Conservation (phyloP, 2,888 invertebrate species). For the Blastobasis lacticolella region DNA sequence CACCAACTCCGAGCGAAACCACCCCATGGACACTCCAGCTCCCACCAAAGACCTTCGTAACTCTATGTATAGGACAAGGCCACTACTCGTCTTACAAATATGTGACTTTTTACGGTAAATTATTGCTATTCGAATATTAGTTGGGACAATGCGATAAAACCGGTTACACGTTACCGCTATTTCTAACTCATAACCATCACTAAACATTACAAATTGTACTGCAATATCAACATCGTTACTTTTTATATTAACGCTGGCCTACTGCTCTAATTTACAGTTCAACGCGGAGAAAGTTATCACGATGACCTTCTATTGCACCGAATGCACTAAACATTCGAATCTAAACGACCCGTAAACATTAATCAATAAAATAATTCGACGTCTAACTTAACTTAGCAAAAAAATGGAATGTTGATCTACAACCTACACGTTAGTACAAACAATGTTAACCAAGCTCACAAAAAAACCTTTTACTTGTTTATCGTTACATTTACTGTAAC, state of each 20-base stretch:
- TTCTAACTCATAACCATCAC: neutral
- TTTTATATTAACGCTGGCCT: too few species aligned
- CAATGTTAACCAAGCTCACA: constrained; percentile 5
- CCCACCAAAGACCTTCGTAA: constrained; percentile 8
- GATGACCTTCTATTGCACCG: too few species aligned
- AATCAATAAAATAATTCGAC: constrained; percentile 3
- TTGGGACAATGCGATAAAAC: constrained; percentile 3
- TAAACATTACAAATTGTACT: constrained; percentile 1
- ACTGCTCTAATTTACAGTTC: too few species aligned
- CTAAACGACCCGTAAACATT: neutral
- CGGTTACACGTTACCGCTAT: neutral
- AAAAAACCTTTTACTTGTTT: too few species aligned
- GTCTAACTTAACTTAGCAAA: constrained; percentile 12
- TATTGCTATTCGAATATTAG: constrained; percentile 17
- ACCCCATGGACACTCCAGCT: too few species aligned
- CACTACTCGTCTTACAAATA: constrained; percentile 17
- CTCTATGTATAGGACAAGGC: constrained; percentile 14
- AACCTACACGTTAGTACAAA: constrained; percentile 47
- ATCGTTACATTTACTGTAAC: too few species aligned
- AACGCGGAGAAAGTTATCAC: too few species aligned
- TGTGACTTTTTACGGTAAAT: constrained; percentile 14
- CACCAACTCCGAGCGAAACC: too few species aligned
- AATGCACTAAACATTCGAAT: too few species aligned
- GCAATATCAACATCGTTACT: neutral
- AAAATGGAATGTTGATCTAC: constrained; percentile 58